Evolutionary conservation across 2,113 vertebrate genomes (phyloP), one percentile per base, ranked within the genome.

Genomic region (Sterrhoptilus dennistouni): DNA sequence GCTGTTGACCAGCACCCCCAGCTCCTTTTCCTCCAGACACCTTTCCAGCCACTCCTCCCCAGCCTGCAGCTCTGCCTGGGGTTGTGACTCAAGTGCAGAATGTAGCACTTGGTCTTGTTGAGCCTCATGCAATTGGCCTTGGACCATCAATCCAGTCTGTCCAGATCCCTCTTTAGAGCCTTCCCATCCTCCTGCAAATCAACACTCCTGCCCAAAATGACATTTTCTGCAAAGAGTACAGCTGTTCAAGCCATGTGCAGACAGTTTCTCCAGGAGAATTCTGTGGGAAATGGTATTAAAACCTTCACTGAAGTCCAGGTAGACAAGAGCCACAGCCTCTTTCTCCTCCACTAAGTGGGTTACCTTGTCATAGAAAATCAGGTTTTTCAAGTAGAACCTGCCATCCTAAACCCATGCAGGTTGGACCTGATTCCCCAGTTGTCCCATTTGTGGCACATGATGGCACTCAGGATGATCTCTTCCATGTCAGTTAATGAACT

Each of bases 1-100:
- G 23, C 69, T 89, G 33, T 0, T 7, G 2, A 24, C 1, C 44
- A 59, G 4, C 33, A 52, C 0, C 1, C 5, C 8, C 44, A 36
- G 33, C 0, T n/a, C 36, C 36, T 81, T 65, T 65, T 36, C 44
- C 44, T 7, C 8, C 5, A 2, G 9, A 8, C 22, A 27, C 20
- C 3, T 74, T 65, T 59, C 14, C 52, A 66, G 27, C 2, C 68
- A 17, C 19, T 45, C 60, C 38, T 28, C 5, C 33, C 44, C 1
- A 9, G 52, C 36, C 59, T 57, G 36, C 1, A 44, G 18, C 0
- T 0, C 28, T 50, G 27, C 23, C 23, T 44, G 15, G 10, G 19
- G 19, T 14, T 52, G 22, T 38, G 33, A n/a, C 15, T 7, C 52
- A 52, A 66, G 22, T 6, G 28, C 28, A 59, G 36, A 50, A 59